Evolutionary conservation across 2,113 vertebrate species (phyloP).

Genomic region (Sciurus niger): DNA sequence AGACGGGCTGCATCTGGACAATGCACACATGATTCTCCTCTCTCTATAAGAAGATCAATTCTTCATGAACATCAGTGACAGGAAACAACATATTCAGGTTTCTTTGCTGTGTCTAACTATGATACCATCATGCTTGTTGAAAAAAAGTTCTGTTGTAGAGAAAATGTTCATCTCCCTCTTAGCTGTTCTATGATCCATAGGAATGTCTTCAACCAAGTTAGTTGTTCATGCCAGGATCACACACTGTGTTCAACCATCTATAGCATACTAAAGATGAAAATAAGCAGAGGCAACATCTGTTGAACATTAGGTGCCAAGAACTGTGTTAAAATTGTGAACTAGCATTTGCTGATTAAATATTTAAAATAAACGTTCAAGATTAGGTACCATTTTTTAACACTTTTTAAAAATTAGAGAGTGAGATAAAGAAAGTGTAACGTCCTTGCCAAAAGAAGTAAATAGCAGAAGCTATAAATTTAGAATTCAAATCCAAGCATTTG

Average conservation of each 20-base stretch:
- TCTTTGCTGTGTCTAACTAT: neutral
- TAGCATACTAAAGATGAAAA: neutral
- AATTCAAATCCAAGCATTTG: neutral
- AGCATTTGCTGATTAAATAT: neutral
- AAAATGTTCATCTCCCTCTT: neutral
- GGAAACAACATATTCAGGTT: neutral
- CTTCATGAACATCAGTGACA: neutral
- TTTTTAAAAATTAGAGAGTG: neutral
- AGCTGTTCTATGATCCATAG: neutral
- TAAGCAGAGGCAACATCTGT: neutral
- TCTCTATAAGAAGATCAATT: neutral
- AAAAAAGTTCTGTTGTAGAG: neutral
- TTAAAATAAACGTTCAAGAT: neutral
- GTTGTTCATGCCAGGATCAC: neutral
- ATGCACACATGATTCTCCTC: neutral
- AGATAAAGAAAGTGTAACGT: neutral
- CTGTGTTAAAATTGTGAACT: neutral
- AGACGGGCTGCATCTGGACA: neutral
- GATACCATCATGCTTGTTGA: neutral
- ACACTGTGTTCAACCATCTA: neutral
- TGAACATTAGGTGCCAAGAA: neutral
- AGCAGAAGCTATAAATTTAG: neutral
- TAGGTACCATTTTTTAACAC: neutral
- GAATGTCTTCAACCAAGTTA: neutral
- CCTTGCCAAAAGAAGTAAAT: neutral